Evolutionary conservation across 2,797 vertebrate species (phyloP).

Genomic region (Phataginus tricuspis): DNA sequence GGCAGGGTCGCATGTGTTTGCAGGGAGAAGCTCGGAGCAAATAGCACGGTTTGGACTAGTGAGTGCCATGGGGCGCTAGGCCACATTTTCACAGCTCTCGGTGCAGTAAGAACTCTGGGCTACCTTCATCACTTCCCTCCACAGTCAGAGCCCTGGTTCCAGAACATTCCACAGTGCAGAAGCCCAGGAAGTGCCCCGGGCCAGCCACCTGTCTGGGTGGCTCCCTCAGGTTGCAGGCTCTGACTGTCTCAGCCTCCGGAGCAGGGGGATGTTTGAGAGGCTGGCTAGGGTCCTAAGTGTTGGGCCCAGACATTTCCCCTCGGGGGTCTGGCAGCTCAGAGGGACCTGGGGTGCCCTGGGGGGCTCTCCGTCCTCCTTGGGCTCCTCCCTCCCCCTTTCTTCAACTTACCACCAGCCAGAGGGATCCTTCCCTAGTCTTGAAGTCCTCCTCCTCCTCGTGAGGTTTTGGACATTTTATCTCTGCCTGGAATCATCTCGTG

Average conservation of each 20-base stretch:
- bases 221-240: background rate
- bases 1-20: background rate
- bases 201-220: fast-evolving
- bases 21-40: background rate
- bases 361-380: background rate
- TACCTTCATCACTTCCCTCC: background rate
- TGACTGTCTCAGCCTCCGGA: background rate
- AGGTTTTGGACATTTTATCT: background rate
- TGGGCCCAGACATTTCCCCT: background rate
- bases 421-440: background rate
- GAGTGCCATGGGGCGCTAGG: fast-evolving
- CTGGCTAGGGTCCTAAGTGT: fast-evolving
- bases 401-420: background rate
- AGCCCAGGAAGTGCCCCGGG: background rate
- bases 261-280: fast-evolving
- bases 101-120: too few relatives aligned
- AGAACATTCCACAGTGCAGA: background rate
- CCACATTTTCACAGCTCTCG: background rate
- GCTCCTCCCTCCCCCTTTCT: background rate
- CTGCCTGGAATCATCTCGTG: background rate
- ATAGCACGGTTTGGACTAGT: too few relatives aligned
- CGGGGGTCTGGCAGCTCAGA: fast-evolving
- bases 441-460: background rate
- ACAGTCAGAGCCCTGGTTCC: background rate
- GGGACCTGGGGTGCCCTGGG: background rate